phyloP scores from a whole-genome alignment of 2,888 invertebrate genomes.

The Fragum whitleyi region DNA sequence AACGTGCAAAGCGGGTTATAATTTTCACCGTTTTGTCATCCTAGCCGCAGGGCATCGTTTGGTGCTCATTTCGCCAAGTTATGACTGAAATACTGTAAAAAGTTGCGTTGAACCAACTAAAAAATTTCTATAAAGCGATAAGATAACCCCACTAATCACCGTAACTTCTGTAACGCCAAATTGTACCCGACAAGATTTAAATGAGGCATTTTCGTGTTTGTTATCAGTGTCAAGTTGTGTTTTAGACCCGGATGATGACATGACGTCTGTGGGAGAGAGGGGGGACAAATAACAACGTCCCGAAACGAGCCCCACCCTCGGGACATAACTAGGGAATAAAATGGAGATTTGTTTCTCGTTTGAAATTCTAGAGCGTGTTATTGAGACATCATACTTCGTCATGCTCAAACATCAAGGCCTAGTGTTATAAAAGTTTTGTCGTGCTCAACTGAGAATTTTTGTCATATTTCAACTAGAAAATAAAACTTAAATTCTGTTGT shows the following conservation, averaged over 20 bases:
- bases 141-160: too few species aligned
- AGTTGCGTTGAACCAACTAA: too few species aligned
- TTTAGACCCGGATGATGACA: background rate
- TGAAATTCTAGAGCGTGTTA: conserved; percentile 23
- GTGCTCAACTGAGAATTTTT: too few species aligned
- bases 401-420: background rate
- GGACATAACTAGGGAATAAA: conserved; percentile 21
- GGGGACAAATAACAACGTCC: background rate
- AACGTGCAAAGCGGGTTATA: too few species aligned
- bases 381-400: conserved; percentile 9
- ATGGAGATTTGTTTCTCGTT: conserved; percentile 4
- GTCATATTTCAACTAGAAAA: too few species aligned
- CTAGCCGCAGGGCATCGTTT: too few species aligned
- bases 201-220: conserved; percentile 24
- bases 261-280: conserved; percentile 5
- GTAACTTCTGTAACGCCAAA: background rate
- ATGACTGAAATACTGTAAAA: too few species aligned
- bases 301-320: background rate
- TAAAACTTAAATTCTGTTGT: too few species aligned
- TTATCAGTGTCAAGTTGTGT: conserved; percentile 13
- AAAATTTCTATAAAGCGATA: too few species aligned
- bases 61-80: too few species aligned
- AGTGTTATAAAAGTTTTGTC: too few species aligned
- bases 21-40: too few species aligned
- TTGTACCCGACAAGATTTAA: background rate